Conservation (phyloP, 2,113 vertebrate species). For the Psittacara wagleri region DNA sequence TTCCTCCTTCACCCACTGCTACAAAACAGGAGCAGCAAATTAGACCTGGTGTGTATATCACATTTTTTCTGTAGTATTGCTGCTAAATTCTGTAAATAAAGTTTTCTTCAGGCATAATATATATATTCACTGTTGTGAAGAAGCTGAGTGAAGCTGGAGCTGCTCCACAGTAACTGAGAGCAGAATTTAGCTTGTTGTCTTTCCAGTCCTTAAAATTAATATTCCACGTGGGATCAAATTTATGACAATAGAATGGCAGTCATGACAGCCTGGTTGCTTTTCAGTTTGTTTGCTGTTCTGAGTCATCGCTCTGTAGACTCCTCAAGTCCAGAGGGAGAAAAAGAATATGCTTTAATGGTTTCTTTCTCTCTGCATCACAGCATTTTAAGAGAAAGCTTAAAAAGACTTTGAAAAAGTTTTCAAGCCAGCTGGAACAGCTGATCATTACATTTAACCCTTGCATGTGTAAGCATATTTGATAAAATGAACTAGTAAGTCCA, state of each 20-base stretch:
- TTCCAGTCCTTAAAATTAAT: slow-evolving; percentile 47
- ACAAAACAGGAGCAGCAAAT: neutral
- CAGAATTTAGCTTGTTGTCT: slow-evolving; percentile 13
- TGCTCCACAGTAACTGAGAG: neutral
- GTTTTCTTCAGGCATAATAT: neutral
- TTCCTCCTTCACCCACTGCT: neutral
- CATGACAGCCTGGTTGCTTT: slow-evolving; percentile 56
- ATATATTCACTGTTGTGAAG: neutral
- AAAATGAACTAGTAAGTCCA: neutral
- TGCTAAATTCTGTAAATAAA: neutral
- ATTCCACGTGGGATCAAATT: slow-evolving; percentile 51
- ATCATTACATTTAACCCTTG: neutral
- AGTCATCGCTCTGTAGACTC: slow-evolving; percentile 54
- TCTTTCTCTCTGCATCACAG: neutral
- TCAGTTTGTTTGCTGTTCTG: slow-evolving; percentile 57
- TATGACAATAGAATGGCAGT: slow-evolving; percentile 42
- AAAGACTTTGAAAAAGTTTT: neutral
- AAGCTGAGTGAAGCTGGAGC: neutral
- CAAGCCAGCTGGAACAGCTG: neutral
- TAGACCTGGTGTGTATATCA: neutral
- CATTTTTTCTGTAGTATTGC: neutral
- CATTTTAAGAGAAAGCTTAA: neutral
- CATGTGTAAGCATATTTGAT: neutral
- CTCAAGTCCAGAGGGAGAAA: slow-evolving; percentile 15
- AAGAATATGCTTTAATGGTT: neutral